These are phyloP conservation scores for Danio albolineatus DNA, from an alignment of 2,797 vertebrate genomes.

Conservation along the genomic window DNA sequence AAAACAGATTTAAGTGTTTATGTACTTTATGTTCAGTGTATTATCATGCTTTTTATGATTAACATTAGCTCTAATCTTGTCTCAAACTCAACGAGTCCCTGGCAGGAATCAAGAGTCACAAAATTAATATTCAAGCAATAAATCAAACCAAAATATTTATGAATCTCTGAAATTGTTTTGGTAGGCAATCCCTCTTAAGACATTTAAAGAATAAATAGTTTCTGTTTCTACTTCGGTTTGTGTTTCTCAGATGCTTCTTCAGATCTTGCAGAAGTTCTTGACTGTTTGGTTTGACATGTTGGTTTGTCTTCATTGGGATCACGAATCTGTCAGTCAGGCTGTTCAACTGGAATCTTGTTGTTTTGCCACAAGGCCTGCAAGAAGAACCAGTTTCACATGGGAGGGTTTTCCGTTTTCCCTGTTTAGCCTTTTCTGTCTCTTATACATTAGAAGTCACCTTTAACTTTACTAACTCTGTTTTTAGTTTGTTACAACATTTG, in stretches of 20 bases:
- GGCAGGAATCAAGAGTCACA: background rate
- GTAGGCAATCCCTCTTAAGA: background rate
- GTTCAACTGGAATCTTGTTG: constrained; percentile 64
- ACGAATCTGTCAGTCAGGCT: constrained; percentile 53
- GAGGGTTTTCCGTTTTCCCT: constrained; percentile 54
- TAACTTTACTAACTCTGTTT: background rate
- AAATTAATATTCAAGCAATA: background rate
- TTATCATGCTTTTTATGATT: background rate
- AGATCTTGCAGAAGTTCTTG: background rate
- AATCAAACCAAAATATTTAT: background rate
- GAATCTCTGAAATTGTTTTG: background rate
- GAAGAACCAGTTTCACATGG: constrained; percentile 75
- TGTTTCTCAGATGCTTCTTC: background rate
- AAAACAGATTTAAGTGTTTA: no score
- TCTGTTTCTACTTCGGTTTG: background rate
- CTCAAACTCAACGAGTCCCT: background rate
- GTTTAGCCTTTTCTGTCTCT: constrained; percentile 24
- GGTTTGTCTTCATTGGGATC: constrained; percentile 49
- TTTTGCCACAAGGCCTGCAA: constrained; percentile 65
- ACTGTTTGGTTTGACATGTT: constrained; percentile 44
- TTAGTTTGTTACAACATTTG: no score
- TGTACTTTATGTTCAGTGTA: no score
- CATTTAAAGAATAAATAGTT: background rate
- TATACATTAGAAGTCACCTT: background rate
- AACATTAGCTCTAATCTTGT: background rate